These are phyloP conservation scores for Mactra quadrangularis DNA, from an alignment of 1,140 invertebrate species.

Conservation along the genomic window DNA sequence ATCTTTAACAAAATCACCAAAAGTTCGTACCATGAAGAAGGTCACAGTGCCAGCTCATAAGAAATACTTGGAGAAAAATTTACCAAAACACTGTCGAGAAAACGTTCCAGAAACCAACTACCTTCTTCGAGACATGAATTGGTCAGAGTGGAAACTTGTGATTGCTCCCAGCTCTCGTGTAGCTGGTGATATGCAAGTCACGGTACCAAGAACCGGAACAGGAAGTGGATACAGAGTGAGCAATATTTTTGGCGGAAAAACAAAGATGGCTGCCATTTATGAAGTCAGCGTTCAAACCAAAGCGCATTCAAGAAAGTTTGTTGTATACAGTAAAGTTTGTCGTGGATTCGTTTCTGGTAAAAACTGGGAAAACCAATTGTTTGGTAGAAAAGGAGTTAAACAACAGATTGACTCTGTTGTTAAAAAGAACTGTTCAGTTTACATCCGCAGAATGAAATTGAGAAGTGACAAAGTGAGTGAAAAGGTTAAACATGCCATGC, in stretches of 20 bases:
- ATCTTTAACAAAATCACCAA: not conserved
- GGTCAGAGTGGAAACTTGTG: conserved; percentile 31
- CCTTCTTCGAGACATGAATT: conserved; percentile 38
- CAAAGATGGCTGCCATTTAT: conserved; percentile 35
- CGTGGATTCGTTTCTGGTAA: not conserved
- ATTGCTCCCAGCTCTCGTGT: not conserved
- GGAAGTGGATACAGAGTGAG: not conserved
- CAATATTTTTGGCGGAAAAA: conserved; percentile 47
- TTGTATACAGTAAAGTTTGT: conserved; percentile 21
- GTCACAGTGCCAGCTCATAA: not conserved
- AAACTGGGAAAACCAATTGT: conserved; percentile 37
- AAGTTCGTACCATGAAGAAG: not conserved
- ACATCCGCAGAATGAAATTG: not conserved
- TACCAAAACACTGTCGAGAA: conserved; percentile 40
- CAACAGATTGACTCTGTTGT: conserved; percentile 16
- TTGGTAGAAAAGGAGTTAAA: conserved; percentile 14
- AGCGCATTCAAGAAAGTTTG: conserved; percentile 1
- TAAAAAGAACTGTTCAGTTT: conserved; percentile 33
- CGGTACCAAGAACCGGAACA: not conserved
- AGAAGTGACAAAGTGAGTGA: not conserved
- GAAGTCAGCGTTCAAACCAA: conserved; percentile 39
- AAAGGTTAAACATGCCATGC: not conserved
- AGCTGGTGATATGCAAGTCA: not conserved
- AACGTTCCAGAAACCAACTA: conserved; percentile 54
- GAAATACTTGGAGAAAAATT: conserved; percentile 8